A percentile compares a stretch with the other conserved stretches of the same genome.
Conservation (phyloP, 2,113 vertebrate species). For the Physeter macrocephalus region DNA sequence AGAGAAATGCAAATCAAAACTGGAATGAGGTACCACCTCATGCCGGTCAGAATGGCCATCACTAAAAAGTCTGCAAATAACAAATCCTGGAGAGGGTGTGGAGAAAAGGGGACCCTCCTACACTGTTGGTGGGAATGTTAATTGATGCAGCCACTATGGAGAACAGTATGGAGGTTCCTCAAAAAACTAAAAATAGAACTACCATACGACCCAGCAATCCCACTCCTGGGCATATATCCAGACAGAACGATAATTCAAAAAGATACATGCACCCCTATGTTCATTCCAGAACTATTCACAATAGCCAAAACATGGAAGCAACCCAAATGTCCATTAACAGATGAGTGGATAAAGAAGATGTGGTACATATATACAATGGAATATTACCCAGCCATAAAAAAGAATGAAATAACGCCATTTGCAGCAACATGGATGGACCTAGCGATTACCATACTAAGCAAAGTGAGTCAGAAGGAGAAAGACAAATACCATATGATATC, state of each 20-base stretch:
- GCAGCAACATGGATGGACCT: not conserved
- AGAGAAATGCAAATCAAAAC: not conserved
- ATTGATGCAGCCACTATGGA: too few relatives aligned
- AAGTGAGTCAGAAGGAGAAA: not conserved
- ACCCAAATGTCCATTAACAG: too few relatives aligned
- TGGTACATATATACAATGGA: not conserved
- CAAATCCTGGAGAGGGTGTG: not conserved
- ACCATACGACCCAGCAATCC: too few relatives aligned
- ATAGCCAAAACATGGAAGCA: too few relatives aligned
- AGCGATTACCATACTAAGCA: not conserved
- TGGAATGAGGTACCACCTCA: not conserved
- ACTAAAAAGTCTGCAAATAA: not conserved
- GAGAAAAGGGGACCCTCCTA: not conserved
- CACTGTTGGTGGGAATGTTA: too few relatives aligned
- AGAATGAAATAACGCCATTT: not conserved
- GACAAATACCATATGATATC: not conserved
- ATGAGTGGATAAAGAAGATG: too few relatives aligned
- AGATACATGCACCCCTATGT: too few relatives aligned
- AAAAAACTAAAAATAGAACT: too few relatives aligned
- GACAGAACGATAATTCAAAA: too few relatives aligned
- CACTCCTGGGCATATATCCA: too few relatives aligned
- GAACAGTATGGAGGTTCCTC: too few relatives aligned
- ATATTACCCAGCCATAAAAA: not conserved
- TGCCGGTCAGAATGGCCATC: not conserved
- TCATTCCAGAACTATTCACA: too few relatives aligned